Percentiles rank a stretch among this genome's conserved stretches.
Conservation (phyloP, 2,888 invertebrate genomes). For the Dasysyrphus tricinctus region DNA sequence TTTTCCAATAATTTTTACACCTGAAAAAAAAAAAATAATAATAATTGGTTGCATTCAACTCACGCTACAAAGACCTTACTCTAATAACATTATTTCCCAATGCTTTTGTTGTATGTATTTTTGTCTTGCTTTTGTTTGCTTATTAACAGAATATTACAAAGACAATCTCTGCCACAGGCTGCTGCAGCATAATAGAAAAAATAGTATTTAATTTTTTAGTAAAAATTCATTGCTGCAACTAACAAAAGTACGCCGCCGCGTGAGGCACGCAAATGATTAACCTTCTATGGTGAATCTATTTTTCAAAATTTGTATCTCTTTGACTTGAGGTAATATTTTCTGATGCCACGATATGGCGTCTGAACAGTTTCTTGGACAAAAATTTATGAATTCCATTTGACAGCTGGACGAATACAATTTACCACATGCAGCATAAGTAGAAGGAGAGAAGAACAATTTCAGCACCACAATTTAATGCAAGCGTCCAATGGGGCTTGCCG, state of each 20-base stretch:
- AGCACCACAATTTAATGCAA: neutral
- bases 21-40: conserved; percentile 29
- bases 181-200: conserved; percentile 1
- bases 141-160: conserved; percentile 1
- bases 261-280: conserved; percentile 62
- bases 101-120: neutral
- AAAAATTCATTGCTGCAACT: conserved; percentile 6
- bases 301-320: conserved; percentile 48
- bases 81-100: conserved; percentile 7
- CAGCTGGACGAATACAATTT: conserved; percentile 63
- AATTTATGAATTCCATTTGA: conserved; percentile 61
- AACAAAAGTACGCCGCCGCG: conserved; percentile 21
- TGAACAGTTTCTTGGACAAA: conserved; percentile 15
- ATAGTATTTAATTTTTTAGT: neutral
- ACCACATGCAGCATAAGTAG: conserved; percentile 27
- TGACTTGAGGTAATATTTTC: conserved; percentile 14
- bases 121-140: neutral
- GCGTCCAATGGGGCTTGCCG: neutral
- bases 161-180: conserved; percentile 36
- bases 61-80: conserved; percentile 10
- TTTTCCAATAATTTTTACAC: conserved; percentile 52
- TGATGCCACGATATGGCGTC: conserved; percentile 23
- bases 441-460: neutral
- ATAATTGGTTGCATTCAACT: conserved; percentile 22
- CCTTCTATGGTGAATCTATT: conserved; percentile 48